phyloP scores from a whole-genome alignment of 2,888 invertebrate species.

The Psylliodes chrysocephalus region DNA sequence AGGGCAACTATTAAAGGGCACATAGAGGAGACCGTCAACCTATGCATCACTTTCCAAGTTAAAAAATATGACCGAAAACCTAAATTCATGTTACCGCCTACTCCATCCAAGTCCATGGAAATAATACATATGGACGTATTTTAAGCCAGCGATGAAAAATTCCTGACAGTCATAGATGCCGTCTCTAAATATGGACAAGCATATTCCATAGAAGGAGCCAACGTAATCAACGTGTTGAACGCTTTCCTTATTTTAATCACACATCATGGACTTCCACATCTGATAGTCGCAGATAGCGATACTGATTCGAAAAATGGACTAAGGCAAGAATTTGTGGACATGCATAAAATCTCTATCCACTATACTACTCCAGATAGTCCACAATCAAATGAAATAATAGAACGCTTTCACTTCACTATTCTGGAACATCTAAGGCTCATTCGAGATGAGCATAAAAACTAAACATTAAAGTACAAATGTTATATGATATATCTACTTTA shows the following conservation, averaged over 20 bases:
- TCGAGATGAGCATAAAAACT: neutral
- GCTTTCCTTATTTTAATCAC: neutral
- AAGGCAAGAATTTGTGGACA: neutral
- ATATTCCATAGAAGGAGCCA: conserved; percentile 5
- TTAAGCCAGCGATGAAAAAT: conserved; percentile 15
- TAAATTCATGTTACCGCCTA: conserved; percentile 19
- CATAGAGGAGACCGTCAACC: neutral
- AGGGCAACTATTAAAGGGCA: too few species aligned
- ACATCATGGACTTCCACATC: neutral
- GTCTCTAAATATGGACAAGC: neutral
- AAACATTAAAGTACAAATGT: neutral
- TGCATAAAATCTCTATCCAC: conserved; percentile 3
- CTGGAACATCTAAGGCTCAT: neutral
- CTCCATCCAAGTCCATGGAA: conserved; percentile 18
- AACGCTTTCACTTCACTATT: neutral
- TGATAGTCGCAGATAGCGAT: neutral
- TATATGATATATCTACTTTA: neutral
- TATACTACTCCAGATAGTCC: conserved; percentile 1
- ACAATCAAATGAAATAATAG: neutral
- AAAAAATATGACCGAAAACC: conserved; percentile 25
- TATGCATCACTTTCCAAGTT: neutral
- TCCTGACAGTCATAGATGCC: conserved; percentile 5
- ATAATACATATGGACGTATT: conserved; percentile 23
- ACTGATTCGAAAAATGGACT: neutral
- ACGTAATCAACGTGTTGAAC: neutral